Base-by-base conservation (phyloP, 2,113 vertebrate species). In the Eclectus roratus region DNA sequence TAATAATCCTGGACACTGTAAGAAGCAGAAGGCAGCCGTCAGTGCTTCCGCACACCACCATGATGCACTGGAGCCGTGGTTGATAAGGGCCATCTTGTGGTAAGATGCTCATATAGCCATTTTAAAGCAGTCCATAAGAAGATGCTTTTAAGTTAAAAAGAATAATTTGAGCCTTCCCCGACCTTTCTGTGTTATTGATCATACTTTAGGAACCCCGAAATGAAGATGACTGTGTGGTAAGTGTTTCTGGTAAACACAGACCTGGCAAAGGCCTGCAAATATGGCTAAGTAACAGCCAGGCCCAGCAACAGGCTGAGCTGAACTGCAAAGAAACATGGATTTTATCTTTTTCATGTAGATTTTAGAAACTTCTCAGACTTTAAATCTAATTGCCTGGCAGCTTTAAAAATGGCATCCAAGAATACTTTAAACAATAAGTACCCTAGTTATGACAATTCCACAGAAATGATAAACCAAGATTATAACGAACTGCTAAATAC, bases 31-130 rank as follows among this genome's bases (percentile, higher is more conserved):
- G 47, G 18, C 56, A 73, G 10, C 0, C 1, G 35, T 11, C 73
- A 29, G 49, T 1, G 0, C 12, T n/a, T 47, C 25, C 23, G 53
- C 3, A 0, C 0, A 1, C 21, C 0, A 3, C 47, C 41, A 3
- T 1, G 10, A 17, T 29, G 3, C 8, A 7, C 3, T 7, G 24
- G 49, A 15, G 58, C 71, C 44, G 85, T 17, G 43, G 88, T 64
- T 80, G 91, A 41, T 44, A 91, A 86, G 94, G 65, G 89, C 94
- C 92, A 94, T 88, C 89, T 97, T 16, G 37, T 92, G 94, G 94
- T 50, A 53, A 91, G 9, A 49, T 5, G 2, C 44, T 65, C 0
- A 0, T 10, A 72, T 25, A 39, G 33, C 56, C 44, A 47, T 37
- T 83, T 80, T 27, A 29, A 46, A 81, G 58, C 0, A 0, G 52